Base-by-base conservation (phyloP, 2,113 vertebrate genomes). In the Sapayoa aenigma region DNA sequence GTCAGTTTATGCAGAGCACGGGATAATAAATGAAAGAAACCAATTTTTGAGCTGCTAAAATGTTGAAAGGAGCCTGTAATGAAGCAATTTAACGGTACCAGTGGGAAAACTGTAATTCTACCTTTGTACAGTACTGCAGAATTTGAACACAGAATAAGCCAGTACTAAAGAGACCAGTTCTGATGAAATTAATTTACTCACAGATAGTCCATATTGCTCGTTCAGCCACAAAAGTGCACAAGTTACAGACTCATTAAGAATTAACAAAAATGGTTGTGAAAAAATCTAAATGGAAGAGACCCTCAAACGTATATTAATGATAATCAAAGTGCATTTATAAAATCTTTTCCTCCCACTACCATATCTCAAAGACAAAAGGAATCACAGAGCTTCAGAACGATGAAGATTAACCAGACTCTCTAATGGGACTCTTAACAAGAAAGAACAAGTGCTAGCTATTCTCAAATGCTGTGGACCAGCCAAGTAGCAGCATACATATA, bases 41-140 rank as follows among this genome's bases (percentile, higher is more conserved):
- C 56, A 59, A 91, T 39, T 73, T 72, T 78, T 53, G 20, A 28
- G 76, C 71, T 87, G 18, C 87, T 96, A 88, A 87, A 91, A 90
- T 7, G 11, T 46, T 80, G 92, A 91, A 91, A 96, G 82, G n/a
- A 92, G 44, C 37, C 72, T 80, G 35, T 95, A 95, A 96, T 93
- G 87, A 94, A 95, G 73, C 76, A 86, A 83, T 95, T 85, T 88
- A 93, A 90, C 56, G 81, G 52, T 27, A 93, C 90, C 93, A 74
- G 52, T 88, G 85, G 90, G 93, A 94, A 93, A 96, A 94, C 30
- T 37, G 53, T 83, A 93, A 93, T 91, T 95, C 85, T 93, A 90
- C 87, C 79, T 94, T 91, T 78, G 83, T 63, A 95, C 65, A 52
- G 30, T 47, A 47, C 65, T 71, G 50, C 80, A 60, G 90, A 95